A percentile compares a stretch with the other conserved stretches of the same genome.
These are phyloP conservation scores for Netelia inedita DNA, from an alignment of 2,888 invertebrate genomes.

Conservation along the genomic window DNA sequence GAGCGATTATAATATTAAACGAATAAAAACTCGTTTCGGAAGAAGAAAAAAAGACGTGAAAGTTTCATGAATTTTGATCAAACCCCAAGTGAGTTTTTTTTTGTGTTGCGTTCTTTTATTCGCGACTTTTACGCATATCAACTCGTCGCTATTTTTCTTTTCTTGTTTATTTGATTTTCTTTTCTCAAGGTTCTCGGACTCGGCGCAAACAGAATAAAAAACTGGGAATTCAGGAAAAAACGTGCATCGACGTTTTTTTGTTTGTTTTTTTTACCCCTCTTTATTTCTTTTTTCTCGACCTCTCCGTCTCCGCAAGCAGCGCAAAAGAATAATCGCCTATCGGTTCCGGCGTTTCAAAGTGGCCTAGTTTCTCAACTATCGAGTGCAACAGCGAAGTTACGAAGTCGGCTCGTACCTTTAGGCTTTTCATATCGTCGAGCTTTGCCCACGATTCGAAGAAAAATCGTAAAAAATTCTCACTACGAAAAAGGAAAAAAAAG, in stretches of 20 bases:
- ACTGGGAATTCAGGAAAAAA: neutral
- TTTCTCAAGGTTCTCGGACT: neutral
- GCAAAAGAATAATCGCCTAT: constrained; percentile 58
- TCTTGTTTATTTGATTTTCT: neutral
- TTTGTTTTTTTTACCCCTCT: too few relatives aligned
- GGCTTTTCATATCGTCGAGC: neutral
- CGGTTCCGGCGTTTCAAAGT: constrained; percentile 61
- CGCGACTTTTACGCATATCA: neutral
- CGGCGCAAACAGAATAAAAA: neutral
- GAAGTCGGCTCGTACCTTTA: neutral
- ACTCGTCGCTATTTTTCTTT: too few relatives aligned
- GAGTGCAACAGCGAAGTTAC: constrained; percentile 35
- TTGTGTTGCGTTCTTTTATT: constrained; percentile 16
- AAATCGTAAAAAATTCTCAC: neutral
- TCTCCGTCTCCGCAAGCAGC: neutral
- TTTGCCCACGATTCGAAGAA: neutral
- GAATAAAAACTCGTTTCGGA: constrained; percentile 16
- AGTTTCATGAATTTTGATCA: neutral
- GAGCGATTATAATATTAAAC: neutral
- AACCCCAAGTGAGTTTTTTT: neutral
- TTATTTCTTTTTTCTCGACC: constrained; percentile 12
- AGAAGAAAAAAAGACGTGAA: neutral
- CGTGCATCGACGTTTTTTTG: neutral
- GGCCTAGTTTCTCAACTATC: constrained; percentile 62
- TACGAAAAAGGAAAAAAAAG: neutral